Evolutionary conservation across 2,888 invertebrate species (phyloP).

Genomic region (Drosophila sordidula): DNA sequence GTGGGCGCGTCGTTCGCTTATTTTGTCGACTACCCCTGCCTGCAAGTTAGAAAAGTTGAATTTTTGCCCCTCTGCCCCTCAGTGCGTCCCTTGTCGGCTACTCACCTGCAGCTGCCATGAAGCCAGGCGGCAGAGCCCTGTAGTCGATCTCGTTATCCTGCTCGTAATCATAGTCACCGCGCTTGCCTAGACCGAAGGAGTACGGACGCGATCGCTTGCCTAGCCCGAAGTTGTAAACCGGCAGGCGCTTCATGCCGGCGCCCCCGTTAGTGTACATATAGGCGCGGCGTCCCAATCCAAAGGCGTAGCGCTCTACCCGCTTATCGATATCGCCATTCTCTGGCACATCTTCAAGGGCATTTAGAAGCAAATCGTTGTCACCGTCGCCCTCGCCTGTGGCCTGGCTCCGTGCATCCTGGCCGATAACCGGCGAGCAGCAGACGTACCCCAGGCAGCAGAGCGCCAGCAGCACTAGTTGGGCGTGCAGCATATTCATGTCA

Average conservation of each 20-base stretch:
- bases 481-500: slow-evolving; percentile 57
- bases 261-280: slow-evolving; percentile 84
- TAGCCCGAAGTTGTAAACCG: slow-evolving; percentile 85
- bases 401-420: slow-evolving; percentile 43
- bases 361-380: slow-evolving; percentile 39
- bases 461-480: slow-evolving; percentile 69
- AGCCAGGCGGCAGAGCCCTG: slow-evolving; percentile 47
- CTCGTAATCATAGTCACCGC: slow-evolving; percentile 77
- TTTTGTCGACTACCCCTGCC: slow-evolving; percentile 53
- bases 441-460: slow-evolving; percentile 74
- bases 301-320: slow-evolving; percentile 88
- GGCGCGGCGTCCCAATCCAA: slow-evolving; percentile 89
- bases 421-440: slow-evolving; percentile 71
- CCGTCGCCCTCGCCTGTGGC: slow-evolving; percentile 35
- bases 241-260: slow-evolving; percentile 84
- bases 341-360: slow-evolving; percentile 49
- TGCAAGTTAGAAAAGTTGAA: background rate
- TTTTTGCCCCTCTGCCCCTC: background rate
- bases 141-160: slow-evolving; percentile 71
- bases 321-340: slow-evolving; percentile 84
- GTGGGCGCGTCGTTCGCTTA: slow-evolving; percentile 74
- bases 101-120: slow-evolving; percentile 53
- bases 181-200: slow-evolving; percentile 85
- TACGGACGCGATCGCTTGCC: slow-evolving; percentile 84
- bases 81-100: background rate